Base-by-base conservation (phyloP, 1,140 invertebrate species). In the Dendroctonus valens region DNA sequence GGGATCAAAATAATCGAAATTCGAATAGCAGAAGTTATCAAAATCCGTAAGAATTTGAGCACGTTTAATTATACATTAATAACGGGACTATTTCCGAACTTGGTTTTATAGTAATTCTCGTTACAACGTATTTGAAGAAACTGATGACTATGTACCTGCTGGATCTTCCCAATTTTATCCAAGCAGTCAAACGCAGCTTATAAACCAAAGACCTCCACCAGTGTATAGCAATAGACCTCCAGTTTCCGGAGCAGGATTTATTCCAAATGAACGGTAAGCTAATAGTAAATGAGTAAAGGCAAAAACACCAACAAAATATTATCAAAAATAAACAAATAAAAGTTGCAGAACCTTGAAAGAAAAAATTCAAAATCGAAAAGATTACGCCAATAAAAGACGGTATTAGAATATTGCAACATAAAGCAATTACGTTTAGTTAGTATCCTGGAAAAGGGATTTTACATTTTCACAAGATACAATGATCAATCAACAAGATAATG, bases 1-100 rank as follows among this genome's bases (percentile, higher is more conserved):
- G 80, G 80, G 65, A 69, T 6, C 69, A 74, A n/a, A 72, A 71
- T 59, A 64, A 68, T n/a, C 52, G 72, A 55, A 67, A 69, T 57
- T 39, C 65, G 37, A 52, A 42, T 14, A 64, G 6, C 6, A 42
- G 65, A 39, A 70, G 57, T 11, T 68, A 26, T 44, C 5, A 12
- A 41, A 65, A 14, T 59, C 57, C 52, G 52, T 57, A 58, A 68
- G 59, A 42, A 40, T 8, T 57, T 0, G 8, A 63, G 52, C 6
- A 41, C 41, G 5, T 5, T 11, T 6, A 55, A 38, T 3, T 55
- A 39, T 38, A 55, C 6, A 37, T 37, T 52, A 62, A 38, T 53
- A 44, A 59, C 26, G 3, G 26, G 26, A 26, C 1, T 26, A 26
- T 26, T 26, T 26, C 26, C 26, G 26, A 26, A 26, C 26, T 46